Percentiles rank a stretch among this genome's conserved stretches.
phyloP scores from a whole-genome alignment of 2,888 invertebrate species.

The Microdon myrmicae region DNA sequence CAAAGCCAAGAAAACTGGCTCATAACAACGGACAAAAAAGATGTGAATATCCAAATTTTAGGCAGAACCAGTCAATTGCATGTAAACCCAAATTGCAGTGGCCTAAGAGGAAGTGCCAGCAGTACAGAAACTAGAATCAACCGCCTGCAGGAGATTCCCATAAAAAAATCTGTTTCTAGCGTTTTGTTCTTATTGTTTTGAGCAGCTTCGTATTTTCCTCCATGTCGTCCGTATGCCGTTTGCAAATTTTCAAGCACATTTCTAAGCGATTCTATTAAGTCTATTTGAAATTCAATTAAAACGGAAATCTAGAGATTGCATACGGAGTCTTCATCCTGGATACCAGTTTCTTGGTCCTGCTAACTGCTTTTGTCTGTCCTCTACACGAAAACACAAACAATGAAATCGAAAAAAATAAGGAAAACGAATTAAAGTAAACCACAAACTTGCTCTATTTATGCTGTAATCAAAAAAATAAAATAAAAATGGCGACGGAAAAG shows the following conservation, averaged over 20 bases:
- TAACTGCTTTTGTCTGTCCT: constrained; percentile 23
- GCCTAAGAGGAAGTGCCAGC: constrained; percentile 19
- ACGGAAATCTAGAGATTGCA: constrained; percentile 35
- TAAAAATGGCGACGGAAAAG: constrained; percentile 1
- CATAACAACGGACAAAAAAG: constrained; percentile 6
- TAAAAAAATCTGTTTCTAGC: constrained; percentile 7
- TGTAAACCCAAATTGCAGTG: constrained; percentile 22
- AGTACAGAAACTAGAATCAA: no score
- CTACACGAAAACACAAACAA: constrained; percentile 1
- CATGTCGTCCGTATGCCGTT: constrained; percentile 14
- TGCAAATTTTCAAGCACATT: constrained; percentile 20
- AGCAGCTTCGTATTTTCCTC: neutral
- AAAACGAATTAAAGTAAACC: constrained; percentile 38
- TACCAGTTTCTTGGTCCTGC: constrained; percentile 16
- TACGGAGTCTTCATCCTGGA: constrained; percentile 28
- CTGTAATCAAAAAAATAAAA: constrained; percentile 43
- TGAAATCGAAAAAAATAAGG: constrained; percentile 5
- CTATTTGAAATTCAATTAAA: constrained; percentile 49
- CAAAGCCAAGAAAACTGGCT: constrained; percentile 2
- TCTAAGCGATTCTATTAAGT: constrained; percentile 45
- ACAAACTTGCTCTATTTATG: constrained; percentile 45
- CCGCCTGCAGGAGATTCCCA: no score
- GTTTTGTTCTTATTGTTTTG: neutral
- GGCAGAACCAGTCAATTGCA: constrained; percentile 31
- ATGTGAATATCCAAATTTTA: constrained; percentile 23